Evolutionary conservation across 2,888 invertebrate genomes (phyloP).

Genomic region (Aspidapion aeneum): DNA sequence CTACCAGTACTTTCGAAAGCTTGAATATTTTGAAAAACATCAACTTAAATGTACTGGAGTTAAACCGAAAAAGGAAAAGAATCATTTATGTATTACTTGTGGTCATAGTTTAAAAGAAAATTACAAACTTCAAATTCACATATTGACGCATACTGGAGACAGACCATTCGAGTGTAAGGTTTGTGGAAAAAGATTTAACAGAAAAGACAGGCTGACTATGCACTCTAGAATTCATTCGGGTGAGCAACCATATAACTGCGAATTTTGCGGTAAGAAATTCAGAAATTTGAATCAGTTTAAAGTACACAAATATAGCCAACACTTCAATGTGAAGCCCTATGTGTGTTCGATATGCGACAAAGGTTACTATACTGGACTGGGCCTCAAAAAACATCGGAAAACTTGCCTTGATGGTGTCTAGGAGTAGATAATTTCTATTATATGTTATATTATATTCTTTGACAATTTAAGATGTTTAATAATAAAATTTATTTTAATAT

Average conservation of each 20-base stretch:
- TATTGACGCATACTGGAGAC: constrained; percentile 32
- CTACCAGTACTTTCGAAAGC: constrained; percentile 37
- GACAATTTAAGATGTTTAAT: no score
- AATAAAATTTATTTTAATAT: no score
- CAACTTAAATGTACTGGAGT: constrained; percentile 37
- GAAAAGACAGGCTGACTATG: neutral
- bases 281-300: neutral
- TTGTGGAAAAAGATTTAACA: neutral
- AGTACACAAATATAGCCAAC: neutral
- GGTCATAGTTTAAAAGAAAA: constrained; percentile 23
- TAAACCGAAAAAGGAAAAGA: constrained; percentile 13
- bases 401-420: no score
- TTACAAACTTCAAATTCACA: constrained; percentile 43
- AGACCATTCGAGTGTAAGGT: neutral
- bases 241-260: neutral
- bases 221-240: neutral
- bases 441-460: no score
- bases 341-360: neutral
- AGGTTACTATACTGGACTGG: neutral
- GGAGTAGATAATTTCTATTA: no score
- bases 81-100: neutral
- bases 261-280: neutral
- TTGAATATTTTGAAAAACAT: constrained; percentile 49
- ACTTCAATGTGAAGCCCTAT: neutral
- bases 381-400: neutral